Evolutionary conservation across 1,140 invertebrate genomes (phyloP).

Genomic region (Drosophila orena): DNA sequence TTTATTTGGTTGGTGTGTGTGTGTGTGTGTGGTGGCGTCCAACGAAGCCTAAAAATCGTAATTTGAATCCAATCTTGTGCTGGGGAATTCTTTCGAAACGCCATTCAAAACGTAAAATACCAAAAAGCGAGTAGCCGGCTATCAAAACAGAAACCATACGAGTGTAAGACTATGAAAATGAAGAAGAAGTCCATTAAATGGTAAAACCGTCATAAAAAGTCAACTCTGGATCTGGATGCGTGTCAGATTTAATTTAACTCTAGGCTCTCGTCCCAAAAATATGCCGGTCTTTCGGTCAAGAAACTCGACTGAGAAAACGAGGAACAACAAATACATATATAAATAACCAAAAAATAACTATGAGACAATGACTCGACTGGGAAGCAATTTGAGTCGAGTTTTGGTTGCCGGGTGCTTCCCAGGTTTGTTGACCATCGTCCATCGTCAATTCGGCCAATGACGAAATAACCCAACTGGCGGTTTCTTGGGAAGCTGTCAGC

Average conservation of each 20-base stretch:
- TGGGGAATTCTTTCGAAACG: constrained; percentile 62
- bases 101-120: constrained; percentile 30
- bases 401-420: constrained; percentile 30
- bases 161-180: constrained; percentile 30
- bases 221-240: constrained; percentile 55
- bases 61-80: constrained; percentile 77
- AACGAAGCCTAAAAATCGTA: constrained; percentile 77
- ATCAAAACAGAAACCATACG: constrained; percentile 79
- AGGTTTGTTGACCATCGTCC: constrained; percentile 54
- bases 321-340: constrained; percentile 2
- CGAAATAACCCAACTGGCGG: constrained; percentile 30
- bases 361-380: constrained; percentile 50
- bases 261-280: constrained; percentile 52
- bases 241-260: constrained; percentile 64
- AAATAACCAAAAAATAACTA: constrained; percentile 56
- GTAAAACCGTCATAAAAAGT: constrained; percentile 50
- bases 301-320: constrained; percentile 27
- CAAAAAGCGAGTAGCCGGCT: constrained; percentile 51
- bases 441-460: constrained; percentile 30
- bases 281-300: constrained; percentile 53
- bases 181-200: constrained; percentile 59
- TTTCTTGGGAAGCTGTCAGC: constrained; percentile 37
- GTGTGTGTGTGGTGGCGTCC: constrained; percentile 33
- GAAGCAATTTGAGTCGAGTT: constrained; percentile 11
- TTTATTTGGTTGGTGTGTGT: constrained; percentile 45